Conservation (phyloP, 2,888 invertebrate genomes). For the Dugesia japonica region DNA sequence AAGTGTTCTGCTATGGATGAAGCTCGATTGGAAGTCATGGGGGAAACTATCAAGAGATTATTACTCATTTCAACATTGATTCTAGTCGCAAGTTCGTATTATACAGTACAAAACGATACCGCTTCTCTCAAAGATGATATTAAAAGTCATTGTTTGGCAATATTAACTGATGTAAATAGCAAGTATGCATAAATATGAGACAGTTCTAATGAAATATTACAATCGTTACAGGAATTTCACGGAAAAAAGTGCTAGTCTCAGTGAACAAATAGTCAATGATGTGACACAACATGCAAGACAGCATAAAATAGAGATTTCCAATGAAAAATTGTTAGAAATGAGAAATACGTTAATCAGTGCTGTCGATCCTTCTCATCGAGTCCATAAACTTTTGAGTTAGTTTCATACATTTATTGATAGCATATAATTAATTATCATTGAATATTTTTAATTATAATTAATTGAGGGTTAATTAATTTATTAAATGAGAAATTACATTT, state of each 20-base stretch:
- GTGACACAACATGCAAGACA: not conserved
- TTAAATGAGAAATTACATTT: too few species aligned
- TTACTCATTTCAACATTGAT: conserved; percentile 57
- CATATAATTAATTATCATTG: too few species aligned
- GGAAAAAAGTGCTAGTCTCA: not conserved
- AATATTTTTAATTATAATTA: too few species aligned
- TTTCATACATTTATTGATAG: too few species aligned
- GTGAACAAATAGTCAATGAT: not conserved
- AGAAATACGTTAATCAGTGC: conserved; percentile 55
- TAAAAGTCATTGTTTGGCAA: conserved; percentile 16
- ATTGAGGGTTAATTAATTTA: too few species aligned
- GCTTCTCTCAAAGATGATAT: conserved; percentile 13
- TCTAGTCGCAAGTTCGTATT: conserved; percentile 59
- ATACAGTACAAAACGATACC: conserved; percentile 48
- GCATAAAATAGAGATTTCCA: conserved; percentile 49
- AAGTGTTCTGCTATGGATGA: conserved; percentile 68
- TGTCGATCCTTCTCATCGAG: conserved; percentile 58
- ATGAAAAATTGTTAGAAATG: conserved; percentile 53
- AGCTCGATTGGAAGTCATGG: conserved; percentile 58
- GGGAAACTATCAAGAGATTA: conserved; percentile 57
- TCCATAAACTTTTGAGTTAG: conserved; percentile 64
- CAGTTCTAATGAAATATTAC: conserved; percentile 17
- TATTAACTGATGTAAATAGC: conserved; percentile 36
- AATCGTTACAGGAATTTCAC: not conserved
- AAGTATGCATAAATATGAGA: not conserved